A percentile compares a stretch with the other conserved stretches of the same genome.
Evolutionary conservation across 2,113 vertebrate species (phyloP).

Genomic region (human): DNA sequence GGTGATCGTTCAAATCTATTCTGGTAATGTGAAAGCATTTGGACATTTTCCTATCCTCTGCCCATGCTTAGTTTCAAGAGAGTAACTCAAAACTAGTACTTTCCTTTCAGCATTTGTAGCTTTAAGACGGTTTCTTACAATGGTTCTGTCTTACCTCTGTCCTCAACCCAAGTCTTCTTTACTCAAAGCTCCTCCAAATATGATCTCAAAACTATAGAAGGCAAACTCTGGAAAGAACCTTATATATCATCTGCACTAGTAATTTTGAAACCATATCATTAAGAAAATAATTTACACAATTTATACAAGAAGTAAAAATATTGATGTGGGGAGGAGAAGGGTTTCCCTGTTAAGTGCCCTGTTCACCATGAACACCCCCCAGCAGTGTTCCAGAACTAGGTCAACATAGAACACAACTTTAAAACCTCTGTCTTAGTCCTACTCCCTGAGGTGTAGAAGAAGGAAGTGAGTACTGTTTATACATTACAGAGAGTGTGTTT

Average conservation of each 20-base stretch:
- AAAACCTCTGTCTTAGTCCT: neutral
- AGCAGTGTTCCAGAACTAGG: neutral
- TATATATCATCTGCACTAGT: rapidly evolving
- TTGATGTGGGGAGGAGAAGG: neutral
- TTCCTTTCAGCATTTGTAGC: neutral
- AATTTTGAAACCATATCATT: neutral
- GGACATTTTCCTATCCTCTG: neutral
- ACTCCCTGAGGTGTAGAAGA: neutral
- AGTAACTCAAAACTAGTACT: neutral
- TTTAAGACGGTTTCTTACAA: neutral
- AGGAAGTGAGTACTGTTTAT: neutral
- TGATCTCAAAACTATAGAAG: neutral
- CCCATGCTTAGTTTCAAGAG: neutral
- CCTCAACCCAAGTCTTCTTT: neutral
- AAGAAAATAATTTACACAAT: neutral
- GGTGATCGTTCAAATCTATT: neutral
- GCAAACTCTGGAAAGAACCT: neutral
- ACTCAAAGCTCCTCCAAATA: neutral
- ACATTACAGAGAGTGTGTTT: neutral
- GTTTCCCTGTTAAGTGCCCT: neutral
- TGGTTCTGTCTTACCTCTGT: neutral
- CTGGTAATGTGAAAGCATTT: neutral
- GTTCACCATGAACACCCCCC: neutral
- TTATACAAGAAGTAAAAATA: rapidly evolving
- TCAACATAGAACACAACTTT: neutral